Conservation (phyloP, 2,888 invertebrate genomes). For the Beris chalybata region DNA sequence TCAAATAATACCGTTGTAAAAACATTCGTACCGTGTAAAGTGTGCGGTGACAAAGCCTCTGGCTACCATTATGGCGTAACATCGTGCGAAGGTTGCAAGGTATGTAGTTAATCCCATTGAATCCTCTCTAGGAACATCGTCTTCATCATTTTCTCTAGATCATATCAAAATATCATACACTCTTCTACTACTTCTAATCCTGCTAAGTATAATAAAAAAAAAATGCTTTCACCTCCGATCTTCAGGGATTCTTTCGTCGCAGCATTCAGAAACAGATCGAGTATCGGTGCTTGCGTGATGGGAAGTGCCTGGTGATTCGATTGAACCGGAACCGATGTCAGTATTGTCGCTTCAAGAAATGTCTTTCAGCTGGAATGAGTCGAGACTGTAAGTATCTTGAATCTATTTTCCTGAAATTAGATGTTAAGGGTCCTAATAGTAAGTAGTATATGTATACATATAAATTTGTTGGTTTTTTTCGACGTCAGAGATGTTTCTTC, state of each 20-base stretch:
- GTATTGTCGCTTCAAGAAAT: constrained; percentile 96
- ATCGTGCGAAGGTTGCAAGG: constrained; percentile 98
- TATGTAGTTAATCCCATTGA: constrained; percentile 54
- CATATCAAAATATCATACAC: background rate
- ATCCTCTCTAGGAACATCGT: too few species aligned
- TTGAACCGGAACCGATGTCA: constrained; percentile 94
- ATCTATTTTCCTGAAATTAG: background rate
- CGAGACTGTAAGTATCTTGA: constrained; percentile 83
- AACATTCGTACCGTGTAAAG: constrained; percentile 91
- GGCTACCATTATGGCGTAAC: constrained; percentile 96
- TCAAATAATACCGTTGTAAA: constrained; percentile 78
- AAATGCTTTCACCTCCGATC: constrained; percentile 38
- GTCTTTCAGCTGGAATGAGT: constrained; percentile 94
- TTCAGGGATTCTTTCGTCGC: constrained; percentile 91
- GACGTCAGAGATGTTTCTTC: too few species aligned
- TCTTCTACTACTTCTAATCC: constrained; percentile 5
- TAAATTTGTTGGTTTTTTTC: too few species aligned
- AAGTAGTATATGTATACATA: too few species aligned
- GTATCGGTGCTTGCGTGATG: constrained; percentile 90
- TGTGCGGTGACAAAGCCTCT: constrained; percentile 93
- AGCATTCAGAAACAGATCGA: constrained; percentile 97
- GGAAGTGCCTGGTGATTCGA: constrained; percentile 90
- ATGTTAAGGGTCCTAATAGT: too few species aligned
- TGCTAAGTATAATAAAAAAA: constrained; percentile 8
- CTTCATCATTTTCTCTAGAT: too few species aligned